Evolutionary conservation across 23 tunicate genomes (phyloP).

Genomic region (Trididemnum clinides): DNA sequence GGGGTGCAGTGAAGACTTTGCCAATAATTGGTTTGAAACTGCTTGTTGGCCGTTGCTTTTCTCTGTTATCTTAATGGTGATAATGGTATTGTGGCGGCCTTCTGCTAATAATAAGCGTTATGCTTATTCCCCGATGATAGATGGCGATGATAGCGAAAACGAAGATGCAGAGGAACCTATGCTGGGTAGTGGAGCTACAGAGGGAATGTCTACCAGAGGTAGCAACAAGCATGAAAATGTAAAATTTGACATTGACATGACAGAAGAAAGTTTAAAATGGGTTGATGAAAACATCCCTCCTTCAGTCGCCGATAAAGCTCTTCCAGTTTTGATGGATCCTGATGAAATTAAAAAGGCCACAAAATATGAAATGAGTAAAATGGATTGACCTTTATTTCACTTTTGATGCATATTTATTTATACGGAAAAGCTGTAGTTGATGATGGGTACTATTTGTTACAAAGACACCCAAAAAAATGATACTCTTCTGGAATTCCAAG

Average conservation of each 20-base stretch:
- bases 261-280: conserved; percentile 95
- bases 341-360: conserved; percentile 85
- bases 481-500: too few species aligned
- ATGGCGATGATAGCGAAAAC: conserved; percentile 82
- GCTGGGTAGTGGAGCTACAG: conserved; percentile 84
- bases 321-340: conserved; percentile 88
- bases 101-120: conserved; percentile 91
- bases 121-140: conserved; percentile 97
- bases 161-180: conserved; percentile 62
- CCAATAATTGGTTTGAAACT: conserved; percentile 82
- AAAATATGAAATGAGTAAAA: conserved; percentile 96
- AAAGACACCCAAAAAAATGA: too few species aligned
- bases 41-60: conserved; percentile 98
- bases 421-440: too few species aligned
- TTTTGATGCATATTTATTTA: too few species aligned
- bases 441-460: too few species aligned
- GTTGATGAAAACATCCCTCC: conserved; percentile 98
- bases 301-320: conserved; percentile 87
- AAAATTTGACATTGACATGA: conserved; percentile 21
- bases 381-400: conserved; percentile 91
- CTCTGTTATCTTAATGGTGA: conserved; percentile 82
- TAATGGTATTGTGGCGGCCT: conserved; percentile 98
- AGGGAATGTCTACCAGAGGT: conserved; percentile 78
- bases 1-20: conserved; percentile 50
- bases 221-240: not conserved